phyloP scores from a whole-genome alignment of 2,797 vertebrate genomes.

The Sebastes kiyomatsui region DNA sequence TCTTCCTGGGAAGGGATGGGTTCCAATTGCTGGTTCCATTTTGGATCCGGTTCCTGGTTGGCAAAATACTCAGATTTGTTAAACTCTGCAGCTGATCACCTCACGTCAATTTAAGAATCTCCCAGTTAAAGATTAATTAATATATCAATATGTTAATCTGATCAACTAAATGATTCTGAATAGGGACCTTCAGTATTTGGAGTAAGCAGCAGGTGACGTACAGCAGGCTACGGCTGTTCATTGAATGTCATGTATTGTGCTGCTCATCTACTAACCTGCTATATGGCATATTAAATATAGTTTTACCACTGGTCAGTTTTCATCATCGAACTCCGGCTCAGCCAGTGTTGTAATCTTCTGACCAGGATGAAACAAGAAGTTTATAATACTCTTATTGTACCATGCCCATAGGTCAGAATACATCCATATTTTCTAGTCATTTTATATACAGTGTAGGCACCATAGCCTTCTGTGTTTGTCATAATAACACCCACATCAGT shows the following conservation, averaged over 20 bases:
- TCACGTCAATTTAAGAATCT: not conserved
- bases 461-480: not conserved
- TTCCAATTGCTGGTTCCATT: not conserved
- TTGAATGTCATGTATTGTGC: not conserved
- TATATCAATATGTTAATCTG: not conserved
- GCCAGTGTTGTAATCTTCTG: not conserved
- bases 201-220: not conserved
- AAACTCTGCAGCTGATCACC: not conserved
- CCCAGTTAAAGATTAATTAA: not conserved
- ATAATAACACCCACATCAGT: not conserved
- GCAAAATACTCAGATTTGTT: not conserved
- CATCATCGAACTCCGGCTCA: not conserved
- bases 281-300: not conserved
- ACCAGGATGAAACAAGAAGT: not conserved
- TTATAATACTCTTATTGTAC: not conserved
- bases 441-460: not conserved
- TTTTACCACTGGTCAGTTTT: not conserved
- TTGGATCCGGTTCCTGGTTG: not conserved
- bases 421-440: not conserved
- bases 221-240: not conserved
- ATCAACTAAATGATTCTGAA: not conserved
- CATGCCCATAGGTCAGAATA: not conserved
- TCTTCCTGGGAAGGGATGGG: not conserved
- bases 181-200: not conserved
- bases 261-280: not conserved